phyloP scores from a whole-genome alignment of 1,140 invertebrate species.

The Telenomus remus region DNA sequence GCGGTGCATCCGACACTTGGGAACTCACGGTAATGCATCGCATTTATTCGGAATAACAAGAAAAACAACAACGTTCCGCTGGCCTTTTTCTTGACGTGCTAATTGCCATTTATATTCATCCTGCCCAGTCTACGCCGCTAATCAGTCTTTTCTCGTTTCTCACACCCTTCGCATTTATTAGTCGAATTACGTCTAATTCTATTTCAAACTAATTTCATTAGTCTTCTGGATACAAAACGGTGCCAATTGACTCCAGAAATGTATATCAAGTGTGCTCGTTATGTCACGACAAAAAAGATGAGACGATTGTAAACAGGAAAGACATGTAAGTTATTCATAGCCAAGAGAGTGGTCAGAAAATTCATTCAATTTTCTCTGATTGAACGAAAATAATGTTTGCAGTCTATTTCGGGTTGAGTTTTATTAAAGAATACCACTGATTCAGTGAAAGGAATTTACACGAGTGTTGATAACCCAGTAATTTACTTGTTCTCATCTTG shows the following conservation, averaged over 20 bases:
- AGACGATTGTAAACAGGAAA: no score
- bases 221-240: not conserved
- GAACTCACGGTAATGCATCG: slow-evolving; percentile 66
- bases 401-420: no score
- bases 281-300: no score
- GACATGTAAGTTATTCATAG: no score
- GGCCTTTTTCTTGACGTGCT: slow-evolving; percentile 72
- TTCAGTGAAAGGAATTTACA: no score
- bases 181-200: slow-evolving; percentile 38
- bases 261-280: not conserved
- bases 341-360: no score
- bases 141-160: slow-evolving; percentile 54
- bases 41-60: slow-evolving; percentile 59
- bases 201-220: slow-evolving; percentile 36
- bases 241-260: slow-evolving; percentile 1
- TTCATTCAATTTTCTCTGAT: not conserved
- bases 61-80: slow-evolving; percentile 45
- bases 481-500: slow-evolving; percentile 15
- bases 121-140: slow-evolving; percentile 47
- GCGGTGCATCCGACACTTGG: slow-evolving; percentile 73
- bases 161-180: slow-evolving; percentile 41
- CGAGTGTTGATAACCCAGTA: no score
- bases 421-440: no score
- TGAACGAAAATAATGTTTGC: no score
- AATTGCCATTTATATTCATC: slow-evolving; percentile 63